Base-by-base conservation (phyloP, 2,888 invertebrate genomes). In the Lysandra coridon region DNA sequence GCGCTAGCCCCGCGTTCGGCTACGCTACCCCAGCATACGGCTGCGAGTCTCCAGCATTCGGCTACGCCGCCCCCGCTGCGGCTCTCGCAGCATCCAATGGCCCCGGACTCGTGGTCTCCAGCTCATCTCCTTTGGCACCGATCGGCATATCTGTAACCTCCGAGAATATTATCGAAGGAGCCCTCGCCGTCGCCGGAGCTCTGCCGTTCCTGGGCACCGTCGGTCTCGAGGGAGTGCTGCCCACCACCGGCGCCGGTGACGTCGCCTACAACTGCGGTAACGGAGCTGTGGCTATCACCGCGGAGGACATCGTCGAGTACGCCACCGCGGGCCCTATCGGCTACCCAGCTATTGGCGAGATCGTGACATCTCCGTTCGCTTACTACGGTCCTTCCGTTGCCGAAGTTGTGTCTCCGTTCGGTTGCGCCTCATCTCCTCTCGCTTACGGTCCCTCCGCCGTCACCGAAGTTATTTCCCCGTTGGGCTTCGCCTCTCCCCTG, bases 111-210 rank as follows among this genome's bases (percentile, higher is more conserved):
- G 78, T 83, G 7, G 83, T 87, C 3, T 83, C 85, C 76, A 87
- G 87, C 79, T 62, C 80, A 33, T 86, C 85, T 6, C 81, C 84
- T 2, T 10, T 33, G 1, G 78, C 83, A 17, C 84, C 83, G 49
- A 81, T 49, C 23, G 84, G 85, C 7, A 49, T 85, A 30, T 78
- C 81, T 30, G 80, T 84, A 0, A 44, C 82, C 4, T 85, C 87
- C 78, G 85, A 86, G 40, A 87, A 87, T 75, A 78, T 80, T 0
- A 85, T 86, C 60, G 84, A 85, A 80, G 86, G 87, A 0, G 69
- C 81, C 14, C 44, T 87, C 1, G 64, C 79, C 33, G 83, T 84
- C 30, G 69, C 74, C 14, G 86, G 85, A 73, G 79, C 83, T 74
- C 79, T 85, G 79, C 85, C 83, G 5, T 83, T 85, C 83, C 69